A percentile compares a stretch with the other conserved stretches of the same genome.
Evolutionary conservation across 1,140 invertebrate species (phyloP).

Genomic region (Theocolax elegans): DNA sequence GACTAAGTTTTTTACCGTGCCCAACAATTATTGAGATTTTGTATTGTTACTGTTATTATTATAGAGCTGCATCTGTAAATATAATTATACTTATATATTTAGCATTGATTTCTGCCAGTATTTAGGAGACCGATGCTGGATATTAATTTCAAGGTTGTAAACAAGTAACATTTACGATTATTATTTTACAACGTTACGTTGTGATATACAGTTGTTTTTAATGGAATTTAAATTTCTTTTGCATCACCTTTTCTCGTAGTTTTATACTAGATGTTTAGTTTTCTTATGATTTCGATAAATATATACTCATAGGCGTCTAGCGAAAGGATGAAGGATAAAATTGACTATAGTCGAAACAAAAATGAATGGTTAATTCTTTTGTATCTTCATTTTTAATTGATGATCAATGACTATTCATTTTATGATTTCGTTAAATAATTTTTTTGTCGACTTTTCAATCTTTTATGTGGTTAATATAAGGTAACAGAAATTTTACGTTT

Average conservation of each 20-base stretch:
- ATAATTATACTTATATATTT: background rate
- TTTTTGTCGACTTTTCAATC: background rate
- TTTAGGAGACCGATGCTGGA: slow-evolving; percentile 28
- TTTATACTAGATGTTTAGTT: too few relatives aligned
- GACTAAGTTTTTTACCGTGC: slow-evolving; percentile 26
- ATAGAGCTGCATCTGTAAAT: background rate
- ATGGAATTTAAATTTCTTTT: slow-evolving; percentile 26
- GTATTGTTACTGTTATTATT: background rate
- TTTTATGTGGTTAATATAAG: background rate
- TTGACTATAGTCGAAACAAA: background rate
- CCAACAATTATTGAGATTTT: background rate
- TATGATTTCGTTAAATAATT: slow-evolving; percentile 10
- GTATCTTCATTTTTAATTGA: background rate
- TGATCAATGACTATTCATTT: slow-evolving; percentile 19
- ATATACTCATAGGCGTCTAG: slow-evolving; percentile 5
- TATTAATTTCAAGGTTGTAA: slow-evolving; percentile 11
- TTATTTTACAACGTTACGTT: background rate
- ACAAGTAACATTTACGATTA: background rate
- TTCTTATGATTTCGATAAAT: background rate
- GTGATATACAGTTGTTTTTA: background rate
- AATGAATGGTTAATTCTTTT: slow-evolving; percentile 15
- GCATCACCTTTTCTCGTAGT: background rate
- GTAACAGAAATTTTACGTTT: slow-evolving; percentile 1
- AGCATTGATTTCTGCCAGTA: background rate
- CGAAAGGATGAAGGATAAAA: slow-evolving; percentile 14